phyloP scores from a whole-genome alignment of 2,113 vertebrate species.

The cat (Felis catus) region F.catus_Fca126_mat1.0 CM031417.1:138205001-138205500 shows the following conservation, averaged over 20 bases:
- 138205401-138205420: background rate
- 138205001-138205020: background rate
- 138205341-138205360: background rate
- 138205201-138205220: background rate
- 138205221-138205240: background rate
- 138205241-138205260: background rate
- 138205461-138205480: background rate
- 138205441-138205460: too few relatives aligned
- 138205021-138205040: background rate
- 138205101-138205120: background rate
- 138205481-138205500: background rate
- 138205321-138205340: background rate
- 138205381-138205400: background rate
- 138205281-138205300: background rate
- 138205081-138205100: background rate
- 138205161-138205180: background rate
- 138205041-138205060: too few relatives aligned
- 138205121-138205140: background rate
- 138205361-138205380: background rate
- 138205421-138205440: background rate
- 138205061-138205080: background rate
- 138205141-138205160: background rate
- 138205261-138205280: background rate
- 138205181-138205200: background rate
- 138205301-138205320: background rate